Evolutionary conservation across 2,888 invertebrate genomes (phyloP), one percentile per base, ranked within the genome.

Genomic region (Plusia festucae): DNA sequence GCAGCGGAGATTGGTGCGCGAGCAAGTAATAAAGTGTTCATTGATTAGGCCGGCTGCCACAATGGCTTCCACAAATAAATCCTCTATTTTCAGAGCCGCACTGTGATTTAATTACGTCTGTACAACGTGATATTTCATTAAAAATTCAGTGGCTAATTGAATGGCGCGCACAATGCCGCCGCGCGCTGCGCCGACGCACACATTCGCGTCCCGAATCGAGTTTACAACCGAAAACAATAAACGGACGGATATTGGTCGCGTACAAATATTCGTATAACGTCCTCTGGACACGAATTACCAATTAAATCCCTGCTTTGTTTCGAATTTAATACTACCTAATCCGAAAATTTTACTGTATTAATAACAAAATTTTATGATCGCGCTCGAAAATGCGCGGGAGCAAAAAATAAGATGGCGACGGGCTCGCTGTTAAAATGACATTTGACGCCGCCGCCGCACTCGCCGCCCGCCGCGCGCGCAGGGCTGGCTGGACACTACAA

Each of bases 241-340:
- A 66, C 74, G 73, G 80, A 77, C 86, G 85, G 83, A 87, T 83
- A 85, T 85, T 82, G 74, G 59, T 72, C 63, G 82, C 65, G 67
- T 75, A 76, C 79, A 76, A 79, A 78, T 79, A 82, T 74, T 63
- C 76, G 65, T 57, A 73, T 66, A 58, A 53, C 77, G 73, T 55
- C 40, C 64, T 53, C 60, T 57, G 72, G 74, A 75, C 80, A 90
- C 91, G 91, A 87, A 90, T 88, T 86, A 88, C 91, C 92, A 93
- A 94, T 93, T 92, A 93, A 94, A 93, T 90, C 90, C 88, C 89
- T 88, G 92, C 92, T 91, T 93, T 93, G 93, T 94, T 93, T 91
- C 92, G 88, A 92, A 92, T 93, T 92, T 91, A 92, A 93, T 91
- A 91, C 90, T 87, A 92, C 89, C 91, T 92, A 93, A 93, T 93